phyloP scores from a whole-genome alignment of 2,888 invertebrate genomes.

The Unio pictorum region DNA sequence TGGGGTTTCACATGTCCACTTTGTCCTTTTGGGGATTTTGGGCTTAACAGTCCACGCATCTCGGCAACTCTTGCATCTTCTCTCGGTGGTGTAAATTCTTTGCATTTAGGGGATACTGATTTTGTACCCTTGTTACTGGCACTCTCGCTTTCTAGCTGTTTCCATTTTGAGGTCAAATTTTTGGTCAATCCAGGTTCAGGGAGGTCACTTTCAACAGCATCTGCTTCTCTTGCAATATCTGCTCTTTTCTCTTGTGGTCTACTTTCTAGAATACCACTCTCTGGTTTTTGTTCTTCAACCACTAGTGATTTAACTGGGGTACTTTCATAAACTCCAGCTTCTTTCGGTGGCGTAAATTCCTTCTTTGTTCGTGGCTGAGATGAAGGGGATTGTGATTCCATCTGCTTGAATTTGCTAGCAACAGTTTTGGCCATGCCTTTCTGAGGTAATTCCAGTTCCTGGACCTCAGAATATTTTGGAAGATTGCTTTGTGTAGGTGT shows the following conservation, averaged over 20 bases:
- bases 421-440: slow-evolving; percentile 85
- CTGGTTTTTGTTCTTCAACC: slow-evolving; percentile 34
- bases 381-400: slow-evolving; percentile 24
- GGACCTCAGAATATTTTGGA: slow-evolving; percentile 35
- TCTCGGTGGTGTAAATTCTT: slow-evolving; percentile 63
- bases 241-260: slow-evolving; percentile 42
- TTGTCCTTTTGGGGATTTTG: slow-evolving; percentile 50
- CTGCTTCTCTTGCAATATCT: slow-evolving; percentile 73
- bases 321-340: slow-evolving; percentile 48
- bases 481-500: slow-evolving; percentile 49
- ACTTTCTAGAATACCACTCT: slow-evolving; percentile 61
- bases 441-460: slow-evolving; percentile 66
- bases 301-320: slow-evolving; percentile 37
- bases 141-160: slow-evolving; percentile 79
- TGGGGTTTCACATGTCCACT: slow-evolving; percentile 54
- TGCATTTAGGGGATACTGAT: slow-evolving; percentile 47
- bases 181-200: slow-evolving; percentile 83
- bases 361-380: slow-evolving; percentile 36
- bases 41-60: slow-evolving; percentile 40
- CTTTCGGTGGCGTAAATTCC: slow-evolving; percentile 51
- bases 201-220: slow-evolving; percentile 64
- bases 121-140: slow-evolving; percentile 35
- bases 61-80: slow-evolving; percentile 43
- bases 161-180: slow-evolving; percentile 86
- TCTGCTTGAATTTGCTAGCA: slow-evolving; percentile 62